Evolutionary conservation across 2,888 invertebrate genomes (phyloP).

Genomic region (Willowsia nigromaculata): DNA sequence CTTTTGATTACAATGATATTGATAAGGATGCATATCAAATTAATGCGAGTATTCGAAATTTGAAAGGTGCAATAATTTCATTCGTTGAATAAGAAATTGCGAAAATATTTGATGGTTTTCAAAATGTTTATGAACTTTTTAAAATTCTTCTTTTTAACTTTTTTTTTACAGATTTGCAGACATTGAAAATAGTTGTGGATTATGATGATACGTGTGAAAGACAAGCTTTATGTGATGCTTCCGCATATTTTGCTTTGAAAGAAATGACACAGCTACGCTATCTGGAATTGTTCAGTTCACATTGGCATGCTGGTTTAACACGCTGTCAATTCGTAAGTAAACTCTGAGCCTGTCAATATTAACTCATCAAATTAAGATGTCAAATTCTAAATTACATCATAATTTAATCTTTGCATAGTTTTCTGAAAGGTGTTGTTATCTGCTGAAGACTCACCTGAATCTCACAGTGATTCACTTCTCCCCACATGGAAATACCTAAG

Average conservation of each 20-base stretch:
- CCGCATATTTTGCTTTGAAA: conserved; percentile 9
- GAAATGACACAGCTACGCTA: background rate
- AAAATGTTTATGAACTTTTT: no score
- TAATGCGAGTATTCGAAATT: background rate
- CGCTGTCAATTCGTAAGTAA: conserved; percentile 47
- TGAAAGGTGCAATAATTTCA: conserved; percentile 38
- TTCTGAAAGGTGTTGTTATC: background rate
- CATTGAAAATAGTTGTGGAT: conserved; percentile 35
- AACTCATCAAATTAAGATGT: background rate
- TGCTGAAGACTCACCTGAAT: background rate
- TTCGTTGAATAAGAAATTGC: background rate
- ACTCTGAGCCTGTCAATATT: background rate
- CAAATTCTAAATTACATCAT: background rate
- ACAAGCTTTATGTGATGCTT: conserved; percentile 33
- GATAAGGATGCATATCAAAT: background rate
- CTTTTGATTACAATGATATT: background rate
- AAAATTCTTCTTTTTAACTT: no score
- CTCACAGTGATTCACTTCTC: conserved; percentile 25
- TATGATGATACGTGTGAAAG: conserved; percentile 12
- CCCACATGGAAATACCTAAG: background rate
- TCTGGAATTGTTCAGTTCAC: conserved; percentile 19
- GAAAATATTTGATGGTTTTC: no score
- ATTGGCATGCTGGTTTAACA: conserved; percentile 38
- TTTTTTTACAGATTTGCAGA: conserved; percentile 19
- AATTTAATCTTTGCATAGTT: conserved; percentile 20